Evolutionary conservation across 1,140 invertebrate genomes (phyloP).

Genomic region (Agrypnia vestita): DNA sequence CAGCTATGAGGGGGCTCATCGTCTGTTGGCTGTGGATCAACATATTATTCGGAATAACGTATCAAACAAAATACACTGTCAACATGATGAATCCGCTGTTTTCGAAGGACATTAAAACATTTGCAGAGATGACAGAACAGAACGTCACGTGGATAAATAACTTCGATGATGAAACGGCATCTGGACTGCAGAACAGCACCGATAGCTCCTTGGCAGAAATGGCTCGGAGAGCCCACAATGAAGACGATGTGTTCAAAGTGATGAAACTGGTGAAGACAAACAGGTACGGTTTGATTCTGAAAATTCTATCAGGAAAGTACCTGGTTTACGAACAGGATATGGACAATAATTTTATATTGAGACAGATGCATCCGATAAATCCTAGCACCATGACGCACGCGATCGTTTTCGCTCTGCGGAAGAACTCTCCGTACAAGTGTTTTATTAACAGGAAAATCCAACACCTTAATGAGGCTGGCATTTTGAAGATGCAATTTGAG

Average conservation of each 20-base stretch:
- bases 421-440: conserved; percentile 42
- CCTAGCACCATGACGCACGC: conserved; percentile 13
- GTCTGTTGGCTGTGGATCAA: conserved; percentile 23
- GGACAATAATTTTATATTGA: conserved; percentile 7
- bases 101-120: conserved; percentile 24
- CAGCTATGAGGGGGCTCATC: conserved; percentile 18
- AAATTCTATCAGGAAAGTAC: conserved; percentile 33
- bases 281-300: conserved; percentile 21
- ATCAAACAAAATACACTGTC: conserved; percentile 31
- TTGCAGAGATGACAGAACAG: conserved; percentile 23
- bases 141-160: conserved; percentile 32
- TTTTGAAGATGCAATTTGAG: conserved; percentile 13
- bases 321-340: background rate
- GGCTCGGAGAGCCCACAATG: background rate
- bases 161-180: background rate
- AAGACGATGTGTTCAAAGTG: conserved; percentile 7
- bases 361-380: conserved; percentile 22
- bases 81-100: conserved; percentile 29
- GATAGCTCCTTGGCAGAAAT: background rate
- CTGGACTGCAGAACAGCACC: conserved; percentile 1
- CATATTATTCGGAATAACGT: conserved; percentile 25
- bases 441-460: conserved; percentile 41
- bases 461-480: conserved; percentile 32
- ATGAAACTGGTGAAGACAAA: background rate
- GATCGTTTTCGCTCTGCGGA: conserved; percentile 17